phyloP scores from a whole-genome alignment of 2,797 vertebrate genomes.

The Heliangelus exortis region DNA sequence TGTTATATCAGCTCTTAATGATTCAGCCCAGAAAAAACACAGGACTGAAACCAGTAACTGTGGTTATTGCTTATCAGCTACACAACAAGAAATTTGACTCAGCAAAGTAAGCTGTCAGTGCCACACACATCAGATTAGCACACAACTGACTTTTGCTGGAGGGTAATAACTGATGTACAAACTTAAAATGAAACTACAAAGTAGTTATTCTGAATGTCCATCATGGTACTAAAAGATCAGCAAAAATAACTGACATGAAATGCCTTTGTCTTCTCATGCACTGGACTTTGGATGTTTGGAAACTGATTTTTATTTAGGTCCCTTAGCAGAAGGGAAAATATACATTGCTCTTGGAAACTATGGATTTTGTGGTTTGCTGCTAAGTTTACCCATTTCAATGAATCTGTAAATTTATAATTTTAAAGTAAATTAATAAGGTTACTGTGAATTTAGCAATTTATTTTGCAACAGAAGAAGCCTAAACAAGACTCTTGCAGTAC shows the following conservation, averaged over 20 bases:
- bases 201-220: neutral
- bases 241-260: neutral
- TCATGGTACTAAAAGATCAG: neutral
- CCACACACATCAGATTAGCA: neutral
- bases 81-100: constrained; percentile 24
- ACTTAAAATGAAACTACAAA: neutral
- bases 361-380: neutral
- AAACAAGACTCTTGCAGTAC: neutral
- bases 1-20: neutral
- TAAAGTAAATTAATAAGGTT: neutral
- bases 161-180: neutral
- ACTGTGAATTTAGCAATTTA: neutral
- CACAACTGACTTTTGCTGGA: neutral
- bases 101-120: constrained; percentile 26
- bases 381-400: neutral
- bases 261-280: neutral
- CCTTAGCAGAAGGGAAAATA: neutral
- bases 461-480: neutral
- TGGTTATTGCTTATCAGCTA: constrained; percentile 31
- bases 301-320: neutral
- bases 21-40: neutral
- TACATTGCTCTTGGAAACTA: neutral
- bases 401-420: neutral
- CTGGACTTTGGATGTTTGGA: neutral
- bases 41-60: constrained; percentile 2